These are phyloP conservation scores for Stenodema calcarata DNA, from an alignment of 2,888 invertebrate species.

Conservation along the genomic window DNA sequence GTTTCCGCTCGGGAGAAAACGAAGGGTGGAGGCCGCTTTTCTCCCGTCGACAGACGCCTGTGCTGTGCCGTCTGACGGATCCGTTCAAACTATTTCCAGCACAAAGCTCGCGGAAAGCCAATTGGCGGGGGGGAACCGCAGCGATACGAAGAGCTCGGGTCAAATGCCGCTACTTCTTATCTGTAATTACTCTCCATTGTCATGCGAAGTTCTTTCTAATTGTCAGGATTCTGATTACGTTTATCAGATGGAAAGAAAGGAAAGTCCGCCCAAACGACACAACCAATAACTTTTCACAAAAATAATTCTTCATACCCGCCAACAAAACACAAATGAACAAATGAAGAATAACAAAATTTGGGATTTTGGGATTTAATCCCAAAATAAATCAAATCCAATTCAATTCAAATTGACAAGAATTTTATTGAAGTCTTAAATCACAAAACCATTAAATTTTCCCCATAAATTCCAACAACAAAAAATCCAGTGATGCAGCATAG, in stretches of 20 bases:
- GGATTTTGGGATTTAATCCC: no score
- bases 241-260: not conserved
- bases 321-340: no score
- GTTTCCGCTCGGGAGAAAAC: not conserved
- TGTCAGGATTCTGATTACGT: not conserved
- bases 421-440: no score
- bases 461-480: no score
- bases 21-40: not conserved
- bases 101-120: not conserved
- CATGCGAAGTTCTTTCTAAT: not conserved
- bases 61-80: not conserved
- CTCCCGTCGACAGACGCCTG: not conserved
- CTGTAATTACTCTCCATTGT: constrained; percentile 10
- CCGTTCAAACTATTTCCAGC: not conserved
- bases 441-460: no score
- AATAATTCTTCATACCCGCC: no score
- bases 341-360: no score
- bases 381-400: no score
- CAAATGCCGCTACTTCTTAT: not conserved
- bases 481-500: no score
- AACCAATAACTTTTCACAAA: no score
- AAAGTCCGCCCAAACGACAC: no score
- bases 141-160: not conserved
- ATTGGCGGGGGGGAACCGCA: not conserved
- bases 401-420: no score